Base-by-base conservation (phyloP, 2,113 vertebrate genomes). In the Brienomyrus brachyistius region DNA sequence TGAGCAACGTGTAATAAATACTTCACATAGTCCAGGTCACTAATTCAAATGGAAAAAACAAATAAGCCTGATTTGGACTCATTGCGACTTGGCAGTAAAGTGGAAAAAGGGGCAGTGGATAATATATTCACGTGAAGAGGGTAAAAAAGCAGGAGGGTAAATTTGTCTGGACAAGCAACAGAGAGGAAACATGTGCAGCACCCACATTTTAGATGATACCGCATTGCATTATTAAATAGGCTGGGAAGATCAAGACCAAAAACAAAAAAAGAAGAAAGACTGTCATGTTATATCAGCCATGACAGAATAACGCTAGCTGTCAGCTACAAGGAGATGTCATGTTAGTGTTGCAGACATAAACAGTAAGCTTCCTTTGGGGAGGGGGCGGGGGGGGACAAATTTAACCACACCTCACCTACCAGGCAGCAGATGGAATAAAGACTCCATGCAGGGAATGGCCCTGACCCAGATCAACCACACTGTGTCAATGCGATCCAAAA, bases 381-480 rank as follows among this genome's bases (percentile, higher is more conserved):
- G 27, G 70, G 27, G 70, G 27, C 35, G 11, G 70, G 27, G 74
- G 11, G 35, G 3, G 15, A 5, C 74, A 80, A 80, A 80, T 80
- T 40, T 80, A 80, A 80, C 31, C 35, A 35, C 13, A 43, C 74
- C 74, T 80, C 74, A 80, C 6, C 74, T 80, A 40, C 74, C 35
- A 80, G 74, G 74, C 74, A 80, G 74, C 74, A 80, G 74, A 80
- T 80, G 74, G 74, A 80, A 80, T 35, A 70, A 43, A 80, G 35
- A 19, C 74, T 15, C 13, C 74, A 80, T 2, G 74, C 74, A 40
- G 74, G 74, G 74, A 40, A 7, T 43, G 74, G 74, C 74, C 31
- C 31, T 43, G 74, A 43, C 74, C 74, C 74, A 80, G 74, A 80
- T 80, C 74, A 43, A 80, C 15, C 31, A 80, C 35, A 40, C 74